Conservation (phyloP, 2,888 invertebrate species). For the Linyphia triangularis region DNA sequence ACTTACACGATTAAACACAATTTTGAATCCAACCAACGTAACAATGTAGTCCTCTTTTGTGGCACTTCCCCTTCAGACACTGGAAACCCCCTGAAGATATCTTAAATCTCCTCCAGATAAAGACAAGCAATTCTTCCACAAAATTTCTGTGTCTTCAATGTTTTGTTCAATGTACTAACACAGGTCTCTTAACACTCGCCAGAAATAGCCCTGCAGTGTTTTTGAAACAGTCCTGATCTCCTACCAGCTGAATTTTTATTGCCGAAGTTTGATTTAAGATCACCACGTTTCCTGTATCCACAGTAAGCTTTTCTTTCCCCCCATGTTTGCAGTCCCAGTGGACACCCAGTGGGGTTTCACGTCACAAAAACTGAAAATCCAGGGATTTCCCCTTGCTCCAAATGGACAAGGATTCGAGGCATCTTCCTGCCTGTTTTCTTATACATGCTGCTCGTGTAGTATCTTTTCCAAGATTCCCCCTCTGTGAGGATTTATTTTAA, state of each 20-base stretch:
- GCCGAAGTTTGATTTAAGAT: constrained; percentile 51
- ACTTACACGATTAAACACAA: too few relatives aligned
- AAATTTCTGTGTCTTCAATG: background rate
- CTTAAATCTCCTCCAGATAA: background rate
- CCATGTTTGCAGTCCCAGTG: constrained; percentile 45
- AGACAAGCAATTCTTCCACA: background rate
- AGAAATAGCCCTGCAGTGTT: constrained; percentile 8
- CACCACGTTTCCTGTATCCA: constrained; percentile 50
- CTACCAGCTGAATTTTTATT: constrained; percentile 38
- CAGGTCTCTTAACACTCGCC: background rate
- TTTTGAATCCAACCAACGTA: too few relatives aligned
- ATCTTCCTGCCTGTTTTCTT: constrained; percentile 35
- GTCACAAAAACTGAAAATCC: constrained; percentile 50
- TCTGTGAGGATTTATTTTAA: constrained; percentile 27
- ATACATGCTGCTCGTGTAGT: constrained; percentile 54
- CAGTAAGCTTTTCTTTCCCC: constrained; percentile 42
- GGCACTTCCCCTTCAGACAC: too few relatives aligned
- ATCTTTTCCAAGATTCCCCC: constrained; percentile 15
- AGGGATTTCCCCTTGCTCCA: constrained; percentile 26
- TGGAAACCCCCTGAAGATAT: too few relatives aligned
- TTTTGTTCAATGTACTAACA: background rate
- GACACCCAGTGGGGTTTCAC: constrained; percentile 23
- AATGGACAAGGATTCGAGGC: constrained; percentile 60
- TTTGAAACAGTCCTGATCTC: constrained; percentile 21
- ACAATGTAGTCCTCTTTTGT: too few relatives aligned